Evolutionary conservation across 2,888 invertebrate species (phyloP).

Genomic region (Catocala fraxini): DNA sequence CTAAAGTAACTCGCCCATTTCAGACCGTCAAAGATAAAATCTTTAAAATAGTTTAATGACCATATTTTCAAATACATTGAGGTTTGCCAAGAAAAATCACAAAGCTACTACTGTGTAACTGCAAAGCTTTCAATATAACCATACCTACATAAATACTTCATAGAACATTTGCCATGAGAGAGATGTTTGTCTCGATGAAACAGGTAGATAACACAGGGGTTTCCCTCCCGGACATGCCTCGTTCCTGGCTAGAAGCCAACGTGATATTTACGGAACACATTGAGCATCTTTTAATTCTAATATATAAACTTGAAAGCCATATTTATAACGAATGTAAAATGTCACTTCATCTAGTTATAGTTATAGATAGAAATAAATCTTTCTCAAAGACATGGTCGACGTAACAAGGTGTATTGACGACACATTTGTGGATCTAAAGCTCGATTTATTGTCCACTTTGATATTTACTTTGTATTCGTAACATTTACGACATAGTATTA

Average conservation of each 20-base stretch:
- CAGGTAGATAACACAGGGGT: slow-evolving; percentile 44
- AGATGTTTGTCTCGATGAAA: background rate
- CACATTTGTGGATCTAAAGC: background rate
- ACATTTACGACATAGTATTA: too few relatives aligned
- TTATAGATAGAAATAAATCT: slow-evolving; percentile 19
- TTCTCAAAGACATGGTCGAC: slow-evolving; percentile 5
- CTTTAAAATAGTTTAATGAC: too few relatives aligned
- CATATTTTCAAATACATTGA: too few relatives aligned
- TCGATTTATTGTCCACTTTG: background rate
- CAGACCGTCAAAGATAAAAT: too few relatives aligned
- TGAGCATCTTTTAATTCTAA: slow-evolving; percentile 25
- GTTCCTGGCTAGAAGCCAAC: slow-evolving; percentile 57
- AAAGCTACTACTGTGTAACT: too few relatives aligned
- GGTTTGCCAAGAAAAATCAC: too few relatives aligned
- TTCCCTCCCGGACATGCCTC: slow-evolving; percentile 52
- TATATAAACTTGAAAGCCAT: slow-evolving; percentile 31
- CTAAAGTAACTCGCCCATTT: too few relatives aligned
- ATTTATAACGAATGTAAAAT: slow-evolving; percentile 27
- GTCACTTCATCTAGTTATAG: slow-evolving; percentile 20
- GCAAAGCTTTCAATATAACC: too few relatives aligned
- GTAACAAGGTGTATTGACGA: background rate
- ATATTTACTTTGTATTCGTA: background rate
- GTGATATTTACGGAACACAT: slow-evolving; percentile 49
- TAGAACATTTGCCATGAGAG: too few relatives aligned
- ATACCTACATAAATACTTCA: too few relatives aligned